Evolutionary conservation across 2,888 invertebrate species (phyloP).

Genomic region (Pogonocherus hispidulus): DNA sequence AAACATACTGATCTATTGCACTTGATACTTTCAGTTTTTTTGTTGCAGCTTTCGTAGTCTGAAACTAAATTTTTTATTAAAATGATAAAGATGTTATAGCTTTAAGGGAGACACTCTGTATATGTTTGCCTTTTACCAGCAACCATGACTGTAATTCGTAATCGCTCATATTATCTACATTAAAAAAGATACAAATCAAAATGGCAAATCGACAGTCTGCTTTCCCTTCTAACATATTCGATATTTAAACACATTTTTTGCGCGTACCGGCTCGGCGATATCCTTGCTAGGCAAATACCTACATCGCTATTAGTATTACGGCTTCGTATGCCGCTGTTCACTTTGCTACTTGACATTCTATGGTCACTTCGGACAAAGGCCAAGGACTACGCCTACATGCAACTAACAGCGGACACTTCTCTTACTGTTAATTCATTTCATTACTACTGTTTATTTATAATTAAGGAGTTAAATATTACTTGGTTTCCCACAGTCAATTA

Average conservation of each 20-base stretch:
- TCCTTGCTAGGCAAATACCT: constrained; percentile 16
- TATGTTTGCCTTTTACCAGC: too few relatives aligned
- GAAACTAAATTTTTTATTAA: too few relatives aligned
- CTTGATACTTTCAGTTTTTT: too few relatives aligned
- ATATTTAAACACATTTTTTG: not conserved
- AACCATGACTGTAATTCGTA: too few relatives aligned
- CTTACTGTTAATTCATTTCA: constrained; percentile 46
- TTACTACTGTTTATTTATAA: constrained; percentile 47
- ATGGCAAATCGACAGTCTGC: not conserved
- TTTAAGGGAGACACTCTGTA: too few relatives aligned
- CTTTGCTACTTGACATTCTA: constrained; percentile 48
- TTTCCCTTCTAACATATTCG: not conserved
- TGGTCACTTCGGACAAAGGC: constrained; percentile 56
- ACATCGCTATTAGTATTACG: constrained; percentile 22
- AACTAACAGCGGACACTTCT: constrained; percentile 42
- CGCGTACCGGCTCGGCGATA: constrained; percentile 8
- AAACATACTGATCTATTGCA: too few relatives aligned
- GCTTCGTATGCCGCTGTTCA: constrained; percentile 23
- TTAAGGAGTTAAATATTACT: constrained; percentile 42
- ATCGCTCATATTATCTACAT: too few relatives aligned
- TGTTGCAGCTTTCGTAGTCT: too few relatives aligned
- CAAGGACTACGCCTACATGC: constrained; percentile 55
- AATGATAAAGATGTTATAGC: too few relatives aligned
- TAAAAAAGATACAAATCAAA: not conserved
- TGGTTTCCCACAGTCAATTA: constrained; percentile 42